Conservation (phyloP, 2,797 vertebrate species). For the Notamacropus eugenii region DNA sequence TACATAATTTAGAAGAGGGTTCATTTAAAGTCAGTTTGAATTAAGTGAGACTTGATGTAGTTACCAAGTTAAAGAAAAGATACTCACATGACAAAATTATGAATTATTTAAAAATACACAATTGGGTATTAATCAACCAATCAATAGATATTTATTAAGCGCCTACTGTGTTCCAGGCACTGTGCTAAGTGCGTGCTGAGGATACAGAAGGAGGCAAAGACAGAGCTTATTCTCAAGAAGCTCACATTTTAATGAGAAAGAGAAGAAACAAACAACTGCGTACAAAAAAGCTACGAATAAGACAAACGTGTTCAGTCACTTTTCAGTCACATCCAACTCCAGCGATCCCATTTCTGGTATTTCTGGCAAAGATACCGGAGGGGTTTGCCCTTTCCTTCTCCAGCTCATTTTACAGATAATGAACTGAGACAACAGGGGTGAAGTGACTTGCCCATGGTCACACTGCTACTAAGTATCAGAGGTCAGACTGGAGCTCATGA, state of each 20-base stretch:
- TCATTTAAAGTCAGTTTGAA: conserved; percentile 47
- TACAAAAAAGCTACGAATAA: neutral
- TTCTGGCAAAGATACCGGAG: neutral
- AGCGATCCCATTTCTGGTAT: neutral
- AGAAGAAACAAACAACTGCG: neutral
- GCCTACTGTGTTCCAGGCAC: neutral
- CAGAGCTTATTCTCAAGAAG: neutral
- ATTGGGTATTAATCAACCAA: neutral
- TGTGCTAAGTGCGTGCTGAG: neutral
- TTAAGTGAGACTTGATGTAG: conserved; percentile 45
- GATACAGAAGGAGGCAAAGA: neutral
- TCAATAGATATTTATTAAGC: neutral
- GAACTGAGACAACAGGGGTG: too few relatives aligned
- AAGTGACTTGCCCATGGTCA: neutral
- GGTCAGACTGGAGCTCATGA: neutral
- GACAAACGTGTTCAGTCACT: neutral
- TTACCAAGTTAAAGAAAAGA: conserved; percentile 40
- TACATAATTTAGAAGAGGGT: conserved; percentile 23
- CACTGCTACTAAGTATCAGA: neutral
- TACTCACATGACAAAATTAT: neutral
- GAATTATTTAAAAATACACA: neutral
- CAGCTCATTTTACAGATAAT: neutral
- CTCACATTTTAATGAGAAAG: neutral
- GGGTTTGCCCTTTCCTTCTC: neutral
- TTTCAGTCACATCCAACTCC: neutral